Percentiles rank a stretch among this genome's conserved stretches.
phyloP scores from a whole-genome alignment of 1,140 invertebrate genomes.

The Dreissena polymorpha region DNA sequence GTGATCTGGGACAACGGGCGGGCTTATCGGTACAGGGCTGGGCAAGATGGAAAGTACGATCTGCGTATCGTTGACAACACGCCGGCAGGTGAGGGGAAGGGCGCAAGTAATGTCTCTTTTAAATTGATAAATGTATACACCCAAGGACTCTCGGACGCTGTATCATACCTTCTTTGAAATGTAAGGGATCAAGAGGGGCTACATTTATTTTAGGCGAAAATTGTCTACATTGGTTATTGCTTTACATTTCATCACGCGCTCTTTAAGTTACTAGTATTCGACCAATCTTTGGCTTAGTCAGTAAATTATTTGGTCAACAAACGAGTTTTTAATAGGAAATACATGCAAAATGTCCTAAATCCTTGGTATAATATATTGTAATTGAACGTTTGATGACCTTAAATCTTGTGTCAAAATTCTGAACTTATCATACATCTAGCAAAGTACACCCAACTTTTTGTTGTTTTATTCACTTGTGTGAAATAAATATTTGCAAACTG shows the following conservation, averaged over 20 bases:
- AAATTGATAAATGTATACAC: background rate
- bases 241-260: background rate
- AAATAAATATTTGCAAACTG: too few relatives aligned
- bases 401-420: too few relatives aligned
- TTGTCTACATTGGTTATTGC: background rate
- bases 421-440: too few relatives aligned
- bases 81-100: conserved; percentile 52
- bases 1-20: conserved; percentile 65
- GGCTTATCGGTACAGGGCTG: conserved; percentile 59
- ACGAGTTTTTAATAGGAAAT: too few relatives aligned
- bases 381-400: too few relatives aligned
- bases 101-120: background rate
- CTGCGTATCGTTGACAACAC: conserved; percentile 64
- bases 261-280: too few relatives aligned
- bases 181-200: background rate
- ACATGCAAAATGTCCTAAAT: too few relatives aligned
- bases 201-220: background rate
- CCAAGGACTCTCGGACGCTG: background rate
- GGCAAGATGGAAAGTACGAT: conserved; percentile 63
- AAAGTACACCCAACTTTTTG: too few relatives aligned
- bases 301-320: too few relatives aligned
- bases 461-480: too few relatives aligned
- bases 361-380: too few relatives aligned
- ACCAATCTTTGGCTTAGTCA: too few relatives aligned
- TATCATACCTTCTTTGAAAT: background rate